phyloP scores from a whole-genome alignment of 2,888 invertebrate species.

The Nesidiocoris tenuis region DNA sequence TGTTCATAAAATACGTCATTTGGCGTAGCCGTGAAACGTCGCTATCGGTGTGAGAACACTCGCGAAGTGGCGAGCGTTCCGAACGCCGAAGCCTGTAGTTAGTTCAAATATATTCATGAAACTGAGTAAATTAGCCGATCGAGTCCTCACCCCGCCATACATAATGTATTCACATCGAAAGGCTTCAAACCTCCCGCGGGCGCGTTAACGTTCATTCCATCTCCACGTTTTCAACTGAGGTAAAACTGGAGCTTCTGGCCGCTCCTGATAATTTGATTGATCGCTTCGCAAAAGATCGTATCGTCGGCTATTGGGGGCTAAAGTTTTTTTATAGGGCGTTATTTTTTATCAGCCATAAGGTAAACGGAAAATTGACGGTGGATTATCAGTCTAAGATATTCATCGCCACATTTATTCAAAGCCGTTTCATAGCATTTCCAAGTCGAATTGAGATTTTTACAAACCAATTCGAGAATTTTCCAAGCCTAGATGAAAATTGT shows the following conservation, averaged over 20 bases:
- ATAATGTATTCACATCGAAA: not conserved
- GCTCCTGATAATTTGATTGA: not conserved
- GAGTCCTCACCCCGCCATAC: not conserved
- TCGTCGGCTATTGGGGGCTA: too few relatives aligned
- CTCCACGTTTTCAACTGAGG: not conserved
- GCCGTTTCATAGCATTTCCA: too few relatives aligned
- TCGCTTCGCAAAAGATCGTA: not conserved
- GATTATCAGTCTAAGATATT: too few relatives aligned
- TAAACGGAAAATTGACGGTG: too few relatives aligned
- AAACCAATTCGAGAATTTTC: too few relatives aligned
- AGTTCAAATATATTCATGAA: conserved; percentile 7
- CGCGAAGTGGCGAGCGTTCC: not conserved
- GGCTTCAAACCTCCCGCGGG: not conserved
- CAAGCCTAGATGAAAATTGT: too few relatives aligned
- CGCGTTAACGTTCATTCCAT: not conserved
- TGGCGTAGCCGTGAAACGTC: not conserved
- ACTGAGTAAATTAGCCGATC: conserved; percentile 1
- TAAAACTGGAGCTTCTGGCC: not conserved
- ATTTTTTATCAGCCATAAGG: too few relatives aligned
- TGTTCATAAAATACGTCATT: not conserved
- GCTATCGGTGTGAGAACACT: not conserved
- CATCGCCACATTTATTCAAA: too few relatives aligned
- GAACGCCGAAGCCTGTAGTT: not conserved
- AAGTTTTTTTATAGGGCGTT: not conserved
- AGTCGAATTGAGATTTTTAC: too few relatives aligned